Base-by-base conservation (phyloP, 2,797 vertebrate species). In the Trachurus trachurus region DNA sequence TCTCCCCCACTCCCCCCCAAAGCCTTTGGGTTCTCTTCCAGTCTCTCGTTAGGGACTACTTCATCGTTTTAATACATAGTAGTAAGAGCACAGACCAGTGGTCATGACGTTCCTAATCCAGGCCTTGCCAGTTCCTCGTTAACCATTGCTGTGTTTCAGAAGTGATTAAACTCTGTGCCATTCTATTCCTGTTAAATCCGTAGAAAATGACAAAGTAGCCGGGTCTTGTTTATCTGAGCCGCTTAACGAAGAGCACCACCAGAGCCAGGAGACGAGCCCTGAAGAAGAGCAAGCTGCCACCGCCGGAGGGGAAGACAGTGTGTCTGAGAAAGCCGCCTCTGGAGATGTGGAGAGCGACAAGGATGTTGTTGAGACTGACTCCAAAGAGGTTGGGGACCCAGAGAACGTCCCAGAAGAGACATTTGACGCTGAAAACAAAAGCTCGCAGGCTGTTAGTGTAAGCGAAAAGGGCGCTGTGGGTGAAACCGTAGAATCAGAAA, bases 101-200 rank as follows among this genome's bases (percentile, higher is more conserved):
- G 92, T 93, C 92, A 93, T 93, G 93, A 93, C 89, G 85, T 91
- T 93, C 94, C 93, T 96, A 95, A 95, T 96, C 97, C 97, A 96
- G 92, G 94, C 96, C 95, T 96, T 96, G 95, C 96, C 96, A 96
- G 94, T 97, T 97, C 98, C 97, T 95, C 96, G 89, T 95, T 96
- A 96, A 96, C 96, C 95, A 96, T 97, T 98, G 96, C 96, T 98
- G 95, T 98, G 95, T 98, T 97, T 98, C 96, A 97, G 97, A 98
- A 97, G 97, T 99, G 95, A 98, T 98, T 99, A 98, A 99, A 98
- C 97, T 97, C 94, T 98, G 93, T 94, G 96, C 97, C 96, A 97
- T 99, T 99, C 97, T 99, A 98, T 99, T 99, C 98, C 98, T 98
- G 97, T 99, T 99, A 98, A 98, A 98, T 98, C 97, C 97, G 97